Evolutionary conservation across 2,888 invertebrate genomes (phyloP), one percentile per base, ranked within the genome.

Genomic region (Metalampra italica): DNA sequence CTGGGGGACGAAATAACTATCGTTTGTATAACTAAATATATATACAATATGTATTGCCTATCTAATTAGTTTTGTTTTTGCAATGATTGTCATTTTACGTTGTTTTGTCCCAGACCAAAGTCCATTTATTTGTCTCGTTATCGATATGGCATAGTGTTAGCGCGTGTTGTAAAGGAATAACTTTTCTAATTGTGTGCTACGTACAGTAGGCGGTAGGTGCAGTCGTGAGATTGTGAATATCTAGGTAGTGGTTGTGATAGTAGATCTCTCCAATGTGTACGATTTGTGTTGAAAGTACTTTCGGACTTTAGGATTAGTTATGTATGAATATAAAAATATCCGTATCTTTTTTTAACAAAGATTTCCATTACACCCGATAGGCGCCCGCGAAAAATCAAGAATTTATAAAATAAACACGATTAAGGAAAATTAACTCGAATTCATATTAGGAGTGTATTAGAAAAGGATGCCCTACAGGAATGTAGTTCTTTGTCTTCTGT

Each of bases 221-320:
- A 13, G 37, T n/a, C 9, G 22, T 12, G 32, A 15, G 29, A 46
- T 43, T 43, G 49, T 39, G n/a, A 46, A 52, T 49, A 51, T 57
- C 54, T 57, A 57, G 59, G 62, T 60, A 63, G 71, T 66, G 74
- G 73, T 76, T 78, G 76, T 76, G 75, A 71, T 64, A 65, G 63
- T 66, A 69, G 75, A 76, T 78, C 77, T 76, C 75, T 73, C 62
- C 14, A 34, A 39, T 43, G 44, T 46, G 45, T 14, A 29, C 22
- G 49, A 41, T 30, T 30, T 29, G 42, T 29, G 3, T 42, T 29
- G 22, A 29, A 4, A 39, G 7, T 9, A 9, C 1, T 14, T 1
- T 9, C 11, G 1, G 9, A 34, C 11, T 2, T 34, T 11, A 22
- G 22, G 22, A 22, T 22, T 3, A 22, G 22, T 22, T 22, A 22